Percentiles rank a stretch among this genome's conserved stretches.
phyloP scores from a whole-genome alignment of 2,888 invertebrate genomes.

The Sinohyriopsis cumingii region DNA sequence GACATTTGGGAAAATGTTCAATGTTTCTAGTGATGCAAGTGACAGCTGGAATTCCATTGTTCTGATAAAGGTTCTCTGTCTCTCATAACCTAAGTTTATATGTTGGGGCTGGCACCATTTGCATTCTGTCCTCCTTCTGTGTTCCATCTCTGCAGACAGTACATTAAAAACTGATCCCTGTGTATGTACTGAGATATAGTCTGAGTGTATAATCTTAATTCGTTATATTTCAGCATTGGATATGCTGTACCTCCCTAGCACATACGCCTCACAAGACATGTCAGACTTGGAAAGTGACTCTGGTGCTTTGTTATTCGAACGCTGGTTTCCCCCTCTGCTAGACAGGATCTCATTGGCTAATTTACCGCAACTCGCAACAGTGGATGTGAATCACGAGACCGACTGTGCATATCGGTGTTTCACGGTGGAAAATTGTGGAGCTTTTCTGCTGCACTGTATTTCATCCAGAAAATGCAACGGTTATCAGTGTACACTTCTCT shows the following conservation, averaged over 20 bases:
- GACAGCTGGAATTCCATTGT: no score
- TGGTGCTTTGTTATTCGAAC: slow-evolving; percentile 49
- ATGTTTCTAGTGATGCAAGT: no score
- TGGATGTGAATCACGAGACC: slow-evolving; percentile 47
- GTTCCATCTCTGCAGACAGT: no score
- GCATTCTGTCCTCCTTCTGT: no score
- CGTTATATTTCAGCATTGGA: slow-evolving; percentile 39
- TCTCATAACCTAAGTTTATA: no score
- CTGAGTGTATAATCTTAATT: no score
- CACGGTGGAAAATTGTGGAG: slow-evolving; percentile 47
- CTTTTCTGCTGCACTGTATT: slow-evolving; percentile 47
- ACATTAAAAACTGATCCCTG: no score
- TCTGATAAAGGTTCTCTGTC: no score
- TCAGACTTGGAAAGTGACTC: slow-evolving; percentile 17
- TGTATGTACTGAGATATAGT: no score
- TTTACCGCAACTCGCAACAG: slow-evolving; percentile 23
- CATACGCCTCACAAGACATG: slow-evolving; percentile 26
- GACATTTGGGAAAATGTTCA: no score
- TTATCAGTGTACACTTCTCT: slow-evolving; percentile 40
- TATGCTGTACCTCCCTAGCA: slow-evolving; percentile 47
- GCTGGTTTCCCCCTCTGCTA: slow-evolving; percentile 52
- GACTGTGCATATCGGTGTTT: slow-evolving; percentile 58
- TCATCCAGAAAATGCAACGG: slow-evolving; percentile 41
- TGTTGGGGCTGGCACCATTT: no score
- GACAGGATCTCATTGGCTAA: slow-evolving; percentile 22